phyloP scores from a whole-genome alignment of 2,113 vertebrate species.

The Albula goreensis region DNA sequence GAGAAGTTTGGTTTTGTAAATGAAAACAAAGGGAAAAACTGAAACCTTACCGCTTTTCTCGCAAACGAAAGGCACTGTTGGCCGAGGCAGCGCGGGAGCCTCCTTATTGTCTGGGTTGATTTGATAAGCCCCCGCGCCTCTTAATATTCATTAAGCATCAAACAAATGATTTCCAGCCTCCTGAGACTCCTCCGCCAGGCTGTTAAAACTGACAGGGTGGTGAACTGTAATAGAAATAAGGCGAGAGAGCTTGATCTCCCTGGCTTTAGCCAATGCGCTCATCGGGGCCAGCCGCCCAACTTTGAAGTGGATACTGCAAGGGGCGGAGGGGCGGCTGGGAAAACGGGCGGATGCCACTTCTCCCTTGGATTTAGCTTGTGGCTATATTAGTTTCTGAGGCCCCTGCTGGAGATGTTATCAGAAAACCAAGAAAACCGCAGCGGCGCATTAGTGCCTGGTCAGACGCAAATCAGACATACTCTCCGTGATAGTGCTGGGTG shows the following conservation, averaged over 20 bases:
- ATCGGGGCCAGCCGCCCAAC: background rate
- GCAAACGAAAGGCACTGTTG: background rate
- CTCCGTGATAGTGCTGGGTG: too few relatives aligned
- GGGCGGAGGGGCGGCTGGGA: background rate
- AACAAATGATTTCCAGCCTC: conserved; percentile 13
- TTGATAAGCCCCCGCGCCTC: background rate
- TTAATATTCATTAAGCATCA: conserved; percentile 26
- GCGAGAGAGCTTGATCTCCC: conserved; percentile 1
- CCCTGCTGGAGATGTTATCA: conserved; percentile 7
- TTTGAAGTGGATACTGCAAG: conserved; percentile 17
- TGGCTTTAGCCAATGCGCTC: conserved; percentile 4
- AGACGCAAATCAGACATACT: background rate
- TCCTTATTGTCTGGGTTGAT: background rate
- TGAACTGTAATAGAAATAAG: conserved; percentile 15
- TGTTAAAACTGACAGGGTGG: conserved; percentile 22
- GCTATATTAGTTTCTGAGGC: conserved; percentile 8
- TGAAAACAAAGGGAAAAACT: too few relatives aligned
- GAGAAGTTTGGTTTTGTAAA: too few relatives aligned
- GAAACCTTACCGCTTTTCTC: background rate
- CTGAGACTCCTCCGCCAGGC: background rate
- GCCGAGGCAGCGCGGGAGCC: background rate
- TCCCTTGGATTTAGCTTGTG: background rate
- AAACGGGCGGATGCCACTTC: background rate
- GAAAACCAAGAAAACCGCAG: background rate
- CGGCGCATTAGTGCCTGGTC: background rate